phyloP scores from a whole-genome alignment of 1,140 invertebrate genomes.

The Bombus terrestris region DNA sequence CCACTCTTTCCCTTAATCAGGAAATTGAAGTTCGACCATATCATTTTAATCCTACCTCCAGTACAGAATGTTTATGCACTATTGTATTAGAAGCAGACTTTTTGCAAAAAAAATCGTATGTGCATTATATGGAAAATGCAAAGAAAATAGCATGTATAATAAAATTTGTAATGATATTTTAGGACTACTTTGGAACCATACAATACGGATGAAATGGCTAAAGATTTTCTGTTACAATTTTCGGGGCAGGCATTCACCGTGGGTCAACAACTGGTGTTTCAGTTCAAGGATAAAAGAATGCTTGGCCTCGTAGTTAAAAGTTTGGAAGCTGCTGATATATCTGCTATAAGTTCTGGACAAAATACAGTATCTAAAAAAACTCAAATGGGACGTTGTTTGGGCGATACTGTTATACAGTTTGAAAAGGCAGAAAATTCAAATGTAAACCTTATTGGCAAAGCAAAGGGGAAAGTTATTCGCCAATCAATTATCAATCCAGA shows the following conservation, averaged over 20 bases:
- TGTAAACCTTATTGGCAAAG: conserved; percentile 92
- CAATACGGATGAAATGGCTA: conserved; percentile 97
- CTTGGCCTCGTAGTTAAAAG: conserved; percentile 93
- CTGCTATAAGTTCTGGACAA: conserved; percentile 89
- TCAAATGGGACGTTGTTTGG: conserved; percentile 89
- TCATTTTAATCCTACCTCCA: conserved; percentile 87
- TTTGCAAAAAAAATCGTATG: conserved; percentile 95
- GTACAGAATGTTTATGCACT: conserved; percentile 91
- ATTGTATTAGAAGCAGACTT: conserved; percentile 96
- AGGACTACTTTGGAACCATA: conserved; percentile 94
- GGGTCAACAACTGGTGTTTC: conserved; percentile 95
- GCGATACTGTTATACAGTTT: conserved; percentile 94
- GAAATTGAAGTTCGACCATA: conserved; percentile 93
- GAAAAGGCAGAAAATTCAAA: conserved; percentile 95
- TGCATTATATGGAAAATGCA: conserved; percentile 46
- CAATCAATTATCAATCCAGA: conserved; percentile 98
- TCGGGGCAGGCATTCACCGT: conserved; percentile 94
- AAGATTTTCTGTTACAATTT: conserved; percentile 95
- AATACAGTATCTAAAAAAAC: conserved; percentile 89
- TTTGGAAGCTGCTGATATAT: conserved; percentile 94
- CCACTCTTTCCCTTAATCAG: conserved; percentile 94
- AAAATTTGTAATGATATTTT: conserved; percentile 61
- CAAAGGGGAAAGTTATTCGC: conserved; percentile 90
- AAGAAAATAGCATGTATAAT: neutral
- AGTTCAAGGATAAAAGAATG: conserved; percentile 94